A percentile compares a stretch with the other conserved stretches of the same genome.
These are phyloP conservation scores for Elephantulus edwardii DNA, from an alignment of 2,113 vertebrate genomes.

Conservation along the genomic window DNA sequence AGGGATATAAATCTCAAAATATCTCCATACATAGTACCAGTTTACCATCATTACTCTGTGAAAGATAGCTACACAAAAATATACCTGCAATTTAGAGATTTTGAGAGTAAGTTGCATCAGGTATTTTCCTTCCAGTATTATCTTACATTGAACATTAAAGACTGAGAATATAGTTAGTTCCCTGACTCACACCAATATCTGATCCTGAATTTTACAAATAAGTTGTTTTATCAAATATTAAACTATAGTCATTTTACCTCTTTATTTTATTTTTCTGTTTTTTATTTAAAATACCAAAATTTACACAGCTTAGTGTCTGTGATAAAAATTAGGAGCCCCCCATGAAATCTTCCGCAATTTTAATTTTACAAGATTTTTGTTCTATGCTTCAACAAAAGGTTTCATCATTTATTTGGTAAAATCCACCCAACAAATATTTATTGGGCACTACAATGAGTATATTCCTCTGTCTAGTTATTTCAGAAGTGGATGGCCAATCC, in stretches of 20 bases:
- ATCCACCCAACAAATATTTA: slow-evolving; percentile 10
- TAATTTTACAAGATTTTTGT: not conserved
- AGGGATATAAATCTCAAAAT: not conserved
- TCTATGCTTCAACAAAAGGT: not conserved
- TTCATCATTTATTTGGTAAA: slow-evolving; percentile 13
- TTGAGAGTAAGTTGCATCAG: not conserved
- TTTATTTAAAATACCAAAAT: not conserved
- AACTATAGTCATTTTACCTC: not conserved
- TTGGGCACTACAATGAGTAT: not conserved
- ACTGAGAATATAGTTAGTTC: not conserved
- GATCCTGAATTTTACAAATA: not conserved
- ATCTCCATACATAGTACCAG: not conserved
- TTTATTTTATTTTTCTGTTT: not conserved
- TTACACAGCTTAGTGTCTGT: not conserved
- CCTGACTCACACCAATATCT: not conserved
- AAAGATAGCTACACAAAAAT: not conserved
- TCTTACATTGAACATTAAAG: not conserved
- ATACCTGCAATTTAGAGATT: not conserved
- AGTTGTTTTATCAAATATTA: slow-evolving; percentile 19
- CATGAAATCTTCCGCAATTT: not conserved
- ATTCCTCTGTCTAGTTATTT: too few species aligned
- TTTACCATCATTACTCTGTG: not conserved
- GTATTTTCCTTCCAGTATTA: not conserved
- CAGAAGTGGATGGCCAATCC: too few species aligned
- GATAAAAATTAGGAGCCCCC: not conserved